Evolutionary conservation across 2,797 vertebrate genomes (phyloP), one percentile per base, ranked within the genome.

Genomic region (Enteromius paludinosus): DNA sequence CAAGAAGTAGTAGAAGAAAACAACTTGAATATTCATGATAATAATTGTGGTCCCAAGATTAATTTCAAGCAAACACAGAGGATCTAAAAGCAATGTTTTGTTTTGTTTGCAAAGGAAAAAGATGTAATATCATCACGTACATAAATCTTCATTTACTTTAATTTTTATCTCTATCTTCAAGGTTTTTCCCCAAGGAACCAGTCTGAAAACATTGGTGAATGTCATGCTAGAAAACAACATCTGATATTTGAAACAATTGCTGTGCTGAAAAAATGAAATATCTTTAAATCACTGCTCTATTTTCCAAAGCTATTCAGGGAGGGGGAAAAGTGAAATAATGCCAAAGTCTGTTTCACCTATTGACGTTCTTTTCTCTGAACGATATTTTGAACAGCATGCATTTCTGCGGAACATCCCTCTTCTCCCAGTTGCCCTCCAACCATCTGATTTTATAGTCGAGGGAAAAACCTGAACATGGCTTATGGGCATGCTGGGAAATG

Each of bases 401-500:
- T 86, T 84, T 87, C 85, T 45, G 25, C 7, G 83, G 85, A 83
- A 81, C 47, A 72, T 75, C 70, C 71, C 70, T 69, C 71, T 62
- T 72, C 80, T 84, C 73, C 30, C 62, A 76, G 62, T 59, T 70
- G 83, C 78, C 82, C 74, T 75, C 64, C 7, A 83, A 86, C 76
- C n/a, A 45, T 76, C 45, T n/a, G 59, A 86, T 83, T 85, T 82
- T 47, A 76, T 52, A 86, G 61, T 83, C 66, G 80, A 68, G 78
- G 74, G 69, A 88, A 78, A 78, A 85, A 84, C 87, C 69, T 87
- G 65, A 74, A 81, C 66, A 66, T 86, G 68, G 78, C 80, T 88
- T 72, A 78, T 79, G 78, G 88, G 82, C 86, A 88, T 71, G 41
- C 54, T 80, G 78, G 85, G 68, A 86, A 88, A 86, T 82, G 64